Conservation (phyloP, 2,888 invertebrate species). For the Panopea generosa region DNA sequence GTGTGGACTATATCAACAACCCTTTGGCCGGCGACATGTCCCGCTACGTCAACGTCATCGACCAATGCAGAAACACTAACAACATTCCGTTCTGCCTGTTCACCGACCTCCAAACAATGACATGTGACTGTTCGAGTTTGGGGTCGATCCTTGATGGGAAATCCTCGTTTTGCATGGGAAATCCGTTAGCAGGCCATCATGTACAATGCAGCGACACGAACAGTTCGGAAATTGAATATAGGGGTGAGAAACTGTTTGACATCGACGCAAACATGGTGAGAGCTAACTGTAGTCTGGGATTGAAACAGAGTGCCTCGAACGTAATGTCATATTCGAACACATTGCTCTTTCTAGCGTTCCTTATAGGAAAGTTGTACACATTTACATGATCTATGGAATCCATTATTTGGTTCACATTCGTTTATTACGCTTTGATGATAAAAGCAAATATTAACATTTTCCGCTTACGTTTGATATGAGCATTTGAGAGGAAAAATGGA, state of each 20-base stretch:
- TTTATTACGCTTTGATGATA: too few species aligned
- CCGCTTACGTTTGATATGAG: too few species aligned
- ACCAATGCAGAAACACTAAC: constrained; percentile 44
- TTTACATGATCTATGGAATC: too few species aligned
- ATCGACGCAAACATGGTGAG: constrained; percentile 12
- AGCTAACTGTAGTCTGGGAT: constrained; percentile 7
- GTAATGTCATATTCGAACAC: too few species aligned
- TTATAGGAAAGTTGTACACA: too few species aligned
- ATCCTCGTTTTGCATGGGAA: constrained; percentile 40
- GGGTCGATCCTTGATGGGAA: constrained; percentile 22
- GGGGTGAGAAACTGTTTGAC: constrained; percentile 20
- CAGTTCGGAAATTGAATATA: constrained; percentile 10
- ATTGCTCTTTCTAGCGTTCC: too few species aligned
- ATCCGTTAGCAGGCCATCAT: not conserved
- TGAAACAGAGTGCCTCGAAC: too few species aligned
- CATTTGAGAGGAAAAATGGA: too few species aligned
- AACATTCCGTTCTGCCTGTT: constrained; percentile 53
- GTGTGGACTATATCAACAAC: constrained; percentile 49
- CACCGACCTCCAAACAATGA: constrained; percentile 27
- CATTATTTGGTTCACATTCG: too few species aligned
- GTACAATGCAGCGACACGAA: constrained; percentile 18
- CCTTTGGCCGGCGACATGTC: constrained; percentile 27
- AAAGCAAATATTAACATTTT: too few species aligned
- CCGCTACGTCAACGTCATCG: constrained; percentile 23
- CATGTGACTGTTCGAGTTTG: constrained; percentile 48